phyloP scores from a whole-genome alignment of 2,797 vertebrate species.

The Megalops cyprinoides region DNA sequence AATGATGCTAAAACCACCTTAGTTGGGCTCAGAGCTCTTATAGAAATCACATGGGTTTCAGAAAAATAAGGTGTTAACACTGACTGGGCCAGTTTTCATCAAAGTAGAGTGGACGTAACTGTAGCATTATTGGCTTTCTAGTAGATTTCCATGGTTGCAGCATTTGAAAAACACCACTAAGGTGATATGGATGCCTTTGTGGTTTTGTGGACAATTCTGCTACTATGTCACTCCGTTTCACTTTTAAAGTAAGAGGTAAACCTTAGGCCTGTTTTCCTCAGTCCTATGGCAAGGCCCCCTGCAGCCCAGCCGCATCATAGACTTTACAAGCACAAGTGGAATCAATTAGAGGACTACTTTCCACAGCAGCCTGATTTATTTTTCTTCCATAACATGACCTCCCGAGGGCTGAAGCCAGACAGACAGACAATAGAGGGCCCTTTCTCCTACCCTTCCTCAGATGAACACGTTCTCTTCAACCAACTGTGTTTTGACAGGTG shows the following conservation, averaged over 20 bases:
- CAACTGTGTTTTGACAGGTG: constrained; percentile 48
- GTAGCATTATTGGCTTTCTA: background rate
- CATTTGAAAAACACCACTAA: background rate
- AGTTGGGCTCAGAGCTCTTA: background rate
- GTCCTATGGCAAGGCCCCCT: constrained; percentile 9
- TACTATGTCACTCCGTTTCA: background rate
- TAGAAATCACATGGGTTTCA: background rate
- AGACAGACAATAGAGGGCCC: constrained; percentile 39
- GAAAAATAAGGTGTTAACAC: background rate
- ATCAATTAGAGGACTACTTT: constrained; percentile 44
- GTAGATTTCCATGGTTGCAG: background rate
- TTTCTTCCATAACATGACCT: constrained; percentile 49
- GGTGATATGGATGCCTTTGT: background rate
- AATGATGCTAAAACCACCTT: background rate
- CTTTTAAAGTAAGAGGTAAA: background rate
- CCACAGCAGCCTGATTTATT: constrained; percentile 55
- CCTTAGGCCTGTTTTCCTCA: constrained; percentile 17
- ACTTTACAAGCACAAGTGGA: constrained; percentile 54
- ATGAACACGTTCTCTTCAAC: constrained; percentile 35
- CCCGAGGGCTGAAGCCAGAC: constrained; percentile 45
- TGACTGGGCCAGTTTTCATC: background rate
- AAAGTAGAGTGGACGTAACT: background rate
- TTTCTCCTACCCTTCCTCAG: constrained; percentile 32
- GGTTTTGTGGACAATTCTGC: background rate
- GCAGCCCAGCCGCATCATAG: constrained; percentile 24